phyloP scores from a whole-genome alignment of 2,888 invertebrate genomes.

The Caenorhabditis parvicauda region DNA sequence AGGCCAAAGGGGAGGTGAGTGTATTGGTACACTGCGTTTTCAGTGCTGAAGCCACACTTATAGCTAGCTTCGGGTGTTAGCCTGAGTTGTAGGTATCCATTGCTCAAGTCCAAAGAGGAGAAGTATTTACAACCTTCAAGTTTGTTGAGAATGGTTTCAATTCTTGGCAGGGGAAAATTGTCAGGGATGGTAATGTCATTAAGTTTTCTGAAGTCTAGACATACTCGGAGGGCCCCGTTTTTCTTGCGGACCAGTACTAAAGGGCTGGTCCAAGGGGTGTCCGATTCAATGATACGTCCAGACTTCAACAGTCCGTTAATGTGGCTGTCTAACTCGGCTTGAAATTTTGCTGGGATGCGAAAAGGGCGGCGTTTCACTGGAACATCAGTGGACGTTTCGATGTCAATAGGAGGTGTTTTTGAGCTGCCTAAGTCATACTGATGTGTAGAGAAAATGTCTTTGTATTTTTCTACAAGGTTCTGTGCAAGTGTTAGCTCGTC shows the following conservation, averaged over 20 bases:
- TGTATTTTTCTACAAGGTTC: conserved; percentile 4
- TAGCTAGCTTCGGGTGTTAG: conserved; percentile 2
- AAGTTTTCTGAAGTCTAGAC: conserved; percentile 34
- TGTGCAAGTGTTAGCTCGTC: no score
- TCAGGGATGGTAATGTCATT: conserved; percentile 34
- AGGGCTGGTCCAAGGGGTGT: conserved; percentile 38
- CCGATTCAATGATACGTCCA: conserved; percentile 23
- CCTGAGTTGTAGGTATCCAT: conserved; percentile 25
- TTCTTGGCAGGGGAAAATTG: conserved; percentile 29
- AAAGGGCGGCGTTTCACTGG: conserved; percentile 16
- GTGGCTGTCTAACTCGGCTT: conserved; percentile 32
- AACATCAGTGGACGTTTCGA: conserved; percentile 31
- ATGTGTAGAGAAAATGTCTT: conserved; percentile 28
- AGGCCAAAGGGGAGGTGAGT: conserved; percentile 16
- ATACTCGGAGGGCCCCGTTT: conserved; percentile 33
- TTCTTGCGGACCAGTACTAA: conserved; percentile 35
- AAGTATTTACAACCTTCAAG: conserved; percentile 15
- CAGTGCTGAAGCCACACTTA: conserved; percentile 14
- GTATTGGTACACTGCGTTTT: conserved; percentile 14
- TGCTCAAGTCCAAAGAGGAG: conserved; percentile 20
- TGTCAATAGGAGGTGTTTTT: conserved; percentile 20
- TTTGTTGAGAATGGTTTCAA: conserved; percentile 23
- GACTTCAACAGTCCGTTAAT: conserved; percentile 25
- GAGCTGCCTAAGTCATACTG: conserved; percentile 36
- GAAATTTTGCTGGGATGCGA: conserved; percentile 25